These are phyloP conservation scores for Acromyrmex charruanus DNA, from an alignment of 1,140 invertebrate genomes.

Conservation along the genomic window DNA sequence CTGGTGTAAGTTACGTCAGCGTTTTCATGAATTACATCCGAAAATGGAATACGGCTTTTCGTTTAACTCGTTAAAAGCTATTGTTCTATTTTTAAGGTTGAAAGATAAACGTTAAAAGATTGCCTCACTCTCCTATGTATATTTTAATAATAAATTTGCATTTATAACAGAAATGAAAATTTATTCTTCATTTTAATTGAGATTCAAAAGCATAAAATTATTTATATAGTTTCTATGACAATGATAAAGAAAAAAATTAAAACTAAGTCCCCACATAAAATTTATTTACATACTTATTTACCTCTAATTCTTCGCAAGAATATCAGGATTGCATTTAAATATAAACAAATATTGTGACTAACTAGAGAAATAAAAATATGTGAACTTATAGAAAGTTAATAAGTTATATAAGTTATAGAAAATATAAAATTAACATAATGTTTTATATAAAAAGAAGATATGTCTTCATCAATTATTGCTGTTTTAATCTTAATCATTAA, in stretches of 20 bases:
- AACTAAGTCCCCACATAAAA: background rate
- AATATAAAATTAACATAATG: background rate
- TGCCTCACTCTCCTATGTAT: background rate
- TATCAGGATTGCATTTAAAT: background rate
- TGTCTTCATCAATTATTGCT: background rate
- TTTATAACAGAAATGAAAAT: conserved; percentile 30
- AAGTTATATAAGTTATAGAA: background rate
- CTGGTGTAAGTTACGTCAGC: conserved; percentile 55
- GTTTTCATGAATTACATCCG: conserved; percentile 45
- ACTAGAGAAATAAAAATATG: background rate
- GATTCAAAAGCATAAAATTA: conserved; percentile 1
- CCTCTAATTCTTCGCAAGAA: background rate
- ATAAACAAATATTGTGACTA: background rate
- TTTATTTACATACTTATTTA: background rate
- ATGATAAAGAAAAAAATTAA: background rate
- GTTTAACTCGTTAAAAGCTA: conserved; percentile 48
- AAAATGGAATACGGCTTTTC: conserved; percentile 52
- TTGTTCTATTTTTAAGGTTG: conserved; percentile 53
- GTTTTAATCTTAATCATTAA: conserved; percentile 3
- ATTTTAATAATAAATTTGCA: conserved; percentile 38
- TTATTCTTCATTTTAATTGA: conserved; percentile 15
- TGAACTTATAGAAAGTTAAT: background rate
- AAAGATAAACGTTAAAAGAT: conserved; percentile 38
- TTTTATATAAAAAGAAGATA: conserved; percentile 4
- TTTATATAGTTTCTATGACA: background rate